Evolutionary conservation across 2,113 vertebrate species (phyloP).

Genomic region (Tetrao urogallus): DNA sequence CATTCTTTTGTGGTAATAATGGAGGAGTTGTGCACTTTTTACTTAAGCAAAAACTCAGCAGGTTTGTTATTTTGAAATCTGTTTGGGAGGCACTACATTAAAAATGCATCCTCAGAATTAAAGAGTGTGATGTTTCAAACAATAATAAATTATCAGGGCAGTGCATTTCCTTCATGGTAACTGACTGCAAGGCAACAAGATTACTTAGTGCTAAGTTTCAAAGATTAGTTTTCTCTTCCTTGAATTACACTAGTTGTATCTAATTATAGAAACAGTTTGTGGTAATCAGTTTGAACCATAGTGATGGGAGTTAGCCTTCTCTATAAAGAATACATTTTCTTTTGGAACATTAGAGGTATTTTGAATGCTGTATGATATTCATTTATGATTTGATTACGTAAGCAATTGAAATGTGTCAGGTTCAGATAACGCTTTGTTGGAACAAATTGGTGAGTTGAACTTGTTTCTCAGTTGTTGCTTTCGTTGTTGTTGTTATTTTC

Average conservation of each 20-base stretch:
- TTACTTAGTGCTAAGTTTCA: conserved; percentile 55
- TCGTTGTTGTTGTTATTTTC: background rate
- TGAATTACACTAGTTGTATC: conserved; percentile 51
- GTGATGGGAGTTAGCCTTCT: conserved; percentile 13
- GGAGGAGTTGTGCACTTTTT: background rate
- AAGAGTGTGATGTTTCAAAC: conserved; percentile 34
- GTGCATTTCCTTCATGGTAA: conserved; percentile 47
- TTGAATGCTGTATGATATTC: conserved; percentile 50
- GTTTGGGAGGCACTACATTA: background rate
- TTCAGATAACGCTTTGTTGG: conserved; percentile 40
- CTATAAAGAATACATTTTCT: conserved; percentile 57
- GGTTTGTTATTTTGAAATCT: background rate
- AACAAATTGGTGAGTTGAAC: conserved; percentile 39
- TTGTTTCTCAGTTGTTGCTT: background rate
- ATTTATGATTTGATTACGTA: conserved; percentile 63
- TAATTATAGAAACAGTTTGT: conserved; percentile 65
- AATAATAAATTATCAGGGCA: conserved; percentile 22
- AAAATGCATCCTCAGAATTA: background rate
- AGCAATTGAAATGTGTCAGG: conserved; percentile 54
- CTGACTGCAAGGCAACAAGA: conserved; percentile 31
- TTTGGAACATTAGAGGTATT: background rate
- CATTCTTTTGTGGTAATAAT: background rate
- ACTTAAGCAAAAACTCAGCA: background rate
- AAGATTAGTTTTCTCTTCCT: conserved; percentile 47
- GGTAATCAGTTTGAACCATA: conserved; percentile 54